Evolutionary conservation across 2,797 vertebrate species (phyloP).

Genomic region (Alouatta caraya): DNA sequence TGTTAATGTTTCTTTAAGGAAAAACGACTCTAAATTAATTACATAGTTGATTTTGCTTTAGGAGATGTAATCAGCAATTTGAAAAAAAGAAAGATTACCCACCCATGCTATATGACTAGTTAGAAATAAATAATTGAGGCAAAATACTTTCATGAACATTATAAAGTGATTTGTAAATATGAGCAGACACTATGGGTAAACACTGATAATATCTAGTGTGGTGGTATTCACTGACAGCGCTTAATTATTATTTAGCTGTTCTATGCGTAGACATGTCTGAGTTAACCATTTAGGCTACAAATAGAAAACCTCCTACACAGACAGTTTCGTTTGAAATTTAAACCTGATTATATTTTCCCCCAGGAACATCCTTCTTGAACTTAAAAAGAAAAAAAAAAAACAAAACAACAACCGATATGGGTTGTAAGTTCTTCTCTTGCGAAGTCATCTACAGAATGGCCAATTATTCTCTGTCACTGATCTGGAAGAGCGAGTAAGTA

Average conservation of each 20-base stretch:
- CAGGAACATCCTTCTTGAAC: conserved; percentile 42
- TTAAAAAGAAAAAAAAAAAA: not conserved
- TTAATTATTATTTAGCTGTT: conserved; percentile 9
- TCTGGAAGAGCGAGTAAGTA: conserved; percentile 39
- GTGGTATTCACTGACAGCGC: not conserved
- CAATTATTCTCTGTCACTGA: not conserved
- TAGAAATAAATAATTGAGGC: conserved; percentile 62
- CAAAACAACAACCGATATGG: not conserved
- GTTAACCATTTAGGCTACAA: conserved; percentile 44
- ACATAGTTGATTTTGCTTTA: conserved; percentile 32
- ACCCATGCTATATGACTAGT: conserved; percentile 35
- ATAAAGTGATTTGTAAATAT: conserved; percentile 71
- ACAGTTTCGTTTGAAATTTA: not conserved
- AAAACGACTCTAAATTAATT: conserved; percentile 61
- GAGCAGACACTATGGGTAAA: conserved; percentile 44
- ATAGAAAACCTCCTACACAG: conserved; percentile 33
- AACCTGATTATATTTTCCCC: conserved; percentile 16
- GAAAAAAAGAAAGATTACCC: conserved; percentile 36
- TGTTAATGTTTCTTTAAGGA: conserved; percentile 32
- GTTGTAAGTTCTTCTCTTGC: not conserved
- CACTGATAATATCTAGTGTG: conserved; percentile 36
- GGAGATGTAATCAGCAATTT: conserved; percentile 39
- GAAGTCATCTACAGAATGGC: conserved; percentile 27
- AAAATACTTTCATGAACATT: conserved; percentile 56
- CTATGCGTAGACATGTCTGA: not conserved